Evolutionary conservation across 2,113 vertebrate species (phyloP).

Genomic region (Serilophus lunatus): DNA sequence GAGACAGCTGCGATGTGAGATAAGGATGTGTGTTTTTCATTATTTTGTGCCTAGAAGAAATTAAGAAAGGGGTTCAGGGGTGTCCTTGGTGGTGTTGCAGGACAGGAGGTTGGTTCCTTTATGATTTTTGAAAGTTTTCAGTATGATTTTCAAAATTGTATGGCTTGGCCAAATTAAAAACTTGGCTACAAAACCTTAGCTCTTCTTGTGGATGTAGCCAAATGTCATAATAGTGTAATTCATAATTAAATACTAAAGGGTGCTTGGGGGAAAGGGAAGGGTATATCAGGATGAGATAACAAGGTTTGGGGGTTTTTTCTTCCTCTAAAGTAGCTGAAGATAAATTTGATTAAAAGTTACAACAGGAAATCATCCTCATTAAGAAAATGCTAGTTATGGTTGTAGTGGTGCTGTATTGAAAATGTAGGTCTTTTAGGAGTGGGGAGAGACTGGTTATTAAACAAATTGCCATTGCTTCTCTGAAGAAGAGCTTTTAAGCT

Average conservation of each 20-base stretch:
- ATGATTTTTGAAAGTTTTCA: not conserved
- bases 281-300: not conserved
- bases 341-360: not conserved
- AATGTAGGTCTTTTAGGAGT: not conserved
- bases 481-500: not conserved
- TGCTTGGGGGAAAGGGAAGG: not conserved
- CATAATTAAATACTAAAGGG: not conserved
- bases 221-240: not conserved
- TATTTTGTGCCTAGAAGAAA: not conserved
- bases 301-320: not conserved
- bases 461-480: not conserved
- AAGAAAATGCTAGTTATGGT: not conserved
- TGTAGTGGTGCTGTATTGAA: not conserved
- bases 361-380: rapidly evolving
- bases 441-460: not conserved
- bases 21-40: not conserved
- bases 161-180: not conserved
- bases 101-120: not conserved
- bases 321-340: not conserved
- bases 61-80: rapidly evolving
- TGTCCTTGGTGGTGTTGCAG: not conserved
- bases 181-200: not conserved
- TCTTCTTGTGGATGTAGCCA: not conserved
- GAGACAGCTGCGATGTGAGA: not conserved
- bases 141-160: not conserved